Evolutionary conservation across 2,113 vertebrate genomes (phyloP).

Genomic region (Rana temporaria): DNA sequence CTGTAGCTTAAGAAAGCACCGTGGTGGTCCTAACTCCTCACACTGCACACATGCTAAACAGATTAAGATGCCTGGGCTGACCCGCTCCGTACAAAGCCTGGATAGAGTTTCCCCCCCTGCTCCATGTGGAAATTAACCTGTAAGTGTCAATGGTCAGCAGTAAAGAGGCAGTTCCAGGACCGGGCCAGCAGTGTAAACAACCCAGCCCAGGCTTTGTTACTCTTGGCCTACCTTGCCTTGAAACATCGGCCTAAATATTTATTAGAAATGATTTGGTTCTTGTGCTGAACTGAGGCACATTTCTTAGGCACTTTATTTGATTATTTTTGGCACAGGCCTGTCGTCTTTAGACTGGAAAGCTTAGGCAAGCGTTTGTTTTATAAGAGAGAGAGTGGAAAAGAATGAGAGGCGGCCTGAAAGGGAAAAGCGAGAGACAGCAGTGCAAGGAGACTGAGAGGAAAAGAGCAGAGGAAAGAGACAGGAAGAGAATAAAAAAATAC

Average conservation of each 20-base stretch:
- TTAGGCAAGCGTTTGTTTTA: constrained; percentile 46
- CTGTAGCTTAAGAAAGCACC: constrained; percentile 70
- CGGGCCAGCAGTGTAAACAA: constrained; percentile 80
- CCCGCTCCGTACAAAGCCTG: constrained; percentile 76
- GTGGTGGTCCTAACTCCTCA: constrained; percentile 79
- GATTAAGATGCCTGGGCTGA: constrained; percentile 88
- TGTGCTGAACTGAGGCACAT: constrained; percentile 57
- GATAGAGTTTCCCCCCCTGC: constrained; percentile 80
- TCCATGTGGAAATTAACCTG: constrained; percentile 86
- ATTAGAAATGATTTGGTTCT: constrained; percentile 67
- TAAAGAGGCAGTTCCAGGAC: constrained; percentile 73
- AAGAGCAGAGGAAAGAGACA: background rate
- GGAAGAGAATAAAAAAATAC: background rate
- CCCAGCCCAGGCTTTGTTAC: constrained; percentile 73
- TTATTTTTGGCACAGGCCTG: constrained; percentile 49
- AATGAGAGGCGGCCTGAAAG: background rate
- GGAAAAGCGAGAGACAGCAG: background rate
- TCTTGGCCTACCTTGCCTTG: constrained; percentile 66
- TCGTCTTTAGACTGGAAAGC: constrained; percentile 43
- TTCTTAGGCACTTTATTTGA: constrained; percentile 59
- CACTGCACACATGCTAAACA: constrained; percentile 91
- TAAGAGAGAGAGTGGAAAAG: constrained; percentile 9
- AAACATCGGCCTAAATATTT: constrained; percentile 69
- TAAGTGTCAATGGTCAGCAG: constrained; percentile 78
- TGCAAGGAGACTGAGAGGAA: background rate